These are phyloP conservation scores for Idaea biselata DNA, from an alignment of 2,888 invertebrate species.

Conservation along the genomic window DNA sequence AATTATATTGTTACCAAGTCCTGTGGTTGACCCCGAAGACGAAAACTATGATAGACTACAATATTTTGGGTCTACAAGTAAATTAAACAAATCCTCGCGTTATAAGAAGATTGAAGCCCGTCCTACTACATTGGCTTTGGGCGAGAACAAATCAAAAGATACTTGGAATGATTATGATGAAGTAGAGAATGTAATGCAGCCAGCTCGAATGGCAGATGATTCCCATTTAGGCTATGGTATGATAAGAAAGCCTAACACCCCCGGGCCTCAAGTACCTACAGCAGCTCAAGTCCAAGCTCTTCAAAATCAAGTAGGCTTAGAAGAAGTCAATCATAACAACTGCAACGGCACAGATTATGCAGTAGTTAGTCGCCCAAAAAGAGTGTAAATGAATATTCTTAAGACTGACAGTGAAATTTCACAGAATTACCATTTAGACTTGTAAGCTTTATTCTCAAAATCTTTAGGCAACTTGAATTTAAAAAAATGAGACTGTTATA, in stretches of 20 bases:
- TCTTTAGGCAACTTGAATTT: constrained; percentile 19
- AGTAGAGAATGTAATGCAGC: constrained; percentile 85
- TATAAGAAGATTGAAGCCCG: constrained; percentile 86
- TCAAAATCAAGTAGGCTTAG: constrained; percentile 67
- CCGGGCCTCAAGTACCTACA: constrained; percentile 76
- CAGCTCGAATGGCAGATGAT: constrained; percentile 88
- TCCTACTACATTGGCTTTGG: constrained; percentile 75
- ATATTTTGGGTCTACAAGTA: constrained; percentile 89
- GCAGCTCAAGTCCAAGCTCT: constrained; percentile 73
- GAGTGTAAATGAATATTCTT: constrained; percentile 80
- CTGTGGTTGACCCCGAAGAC: constrained; percentile 73
- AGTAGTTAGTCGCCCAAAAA: constrained; percentile 91
- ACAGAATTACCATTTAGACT: constrained; percentile 38
- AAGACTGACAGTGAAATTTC: constrained; percentile 61
- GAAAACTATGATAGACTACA: constrained; percentile 89
- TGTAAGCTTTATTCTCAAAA: constrained; percentile 14
- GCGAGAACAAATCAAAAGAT: constrained; percentile 68
- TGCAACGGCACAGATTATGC: constrained; percentile 91
- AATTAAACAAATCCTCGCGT: constrained; percentile 80
- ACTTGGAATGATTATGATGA: constrained; percentile 89
- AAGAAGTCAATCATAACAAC: constrained; percentile 83
- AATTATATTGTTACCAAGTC: constrained; percentile 78
- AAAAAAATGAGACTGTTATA: constrained; percentile 48
- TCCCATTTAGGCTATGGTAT: constrained; percentile 90
- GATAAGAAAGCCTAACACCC: constrained; percentile 84